A percentile compares a stretch with the other conserved stretches of the same genome.
phyloP scores from a whole-genome alignment of 2,797 vertebrate genomes.

The Pterois miles region DNA sequence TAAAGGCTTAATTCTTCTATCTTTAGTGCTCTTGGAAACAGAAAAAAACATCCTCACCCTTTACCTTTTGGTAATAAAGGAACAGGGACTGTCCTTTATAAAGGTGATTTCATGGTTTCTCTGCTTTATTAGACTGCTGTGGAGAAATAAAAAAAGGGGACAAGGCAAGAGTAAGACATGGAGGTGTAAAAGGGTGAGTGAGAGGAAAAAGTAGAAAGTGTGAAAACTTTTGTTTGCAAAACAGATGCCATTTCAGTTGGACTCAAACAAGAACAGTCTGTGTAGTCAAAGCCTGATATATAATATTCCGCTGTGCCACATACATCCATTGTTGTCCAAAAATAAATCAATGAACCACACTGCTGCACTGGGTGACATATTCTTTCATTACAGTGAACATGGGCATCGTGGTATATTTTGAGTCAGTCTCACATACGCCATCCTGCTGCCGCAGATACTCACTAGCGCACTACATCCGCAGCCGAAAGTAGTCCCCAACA shows the following conservation, averaged over 20 bases:
- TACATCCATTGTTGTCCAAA: not conserved
- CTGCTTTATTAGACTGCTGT: slow-evolving; percentile 4
- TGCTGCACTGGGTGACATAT: not conserved
- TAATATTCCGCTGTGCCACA: too few species aligned
- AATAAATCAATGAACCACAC: not conserved
- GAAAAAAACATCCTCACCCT: too few species aligned
- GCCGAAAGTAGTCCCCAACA: not conserved
- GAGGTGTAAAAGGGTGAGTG: not conserved
- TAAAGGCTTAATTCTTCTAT: too few species aligned
- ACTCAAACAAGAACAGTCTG: not conserved
- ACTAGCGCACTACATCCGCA: not conserved
- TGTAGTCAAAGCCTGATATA: not conserved
- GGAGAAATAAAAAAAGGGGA: not conserved
- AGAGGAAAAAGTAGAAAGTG: too few species aligned
- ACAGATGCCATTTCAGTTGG: not conserved
- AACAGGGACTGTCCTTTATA: slow-evolving; percentile 7
- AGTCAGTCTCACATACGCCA: not conserved
- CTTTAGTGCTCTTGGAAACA: too few species aligned
- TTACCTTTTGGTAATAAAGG: slow-evolving; percentile 7
- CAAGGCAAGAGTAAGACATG: not conserved
- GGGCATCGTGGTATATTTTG: not conserved
- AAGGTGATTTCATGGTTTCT: slow-evolving; percentile 27
- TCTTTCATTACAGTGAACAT: not conserved
- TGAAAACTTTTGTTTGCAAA: not conserved
- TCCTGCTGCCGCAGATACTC: not conserved